A percentile compares a stretch with the other conserved stretches of the same genome.
Evolutionary conservation across 2,888 invertebrate species (phyloP).

Genomic region (Eupithecia exiguata): DNA sequence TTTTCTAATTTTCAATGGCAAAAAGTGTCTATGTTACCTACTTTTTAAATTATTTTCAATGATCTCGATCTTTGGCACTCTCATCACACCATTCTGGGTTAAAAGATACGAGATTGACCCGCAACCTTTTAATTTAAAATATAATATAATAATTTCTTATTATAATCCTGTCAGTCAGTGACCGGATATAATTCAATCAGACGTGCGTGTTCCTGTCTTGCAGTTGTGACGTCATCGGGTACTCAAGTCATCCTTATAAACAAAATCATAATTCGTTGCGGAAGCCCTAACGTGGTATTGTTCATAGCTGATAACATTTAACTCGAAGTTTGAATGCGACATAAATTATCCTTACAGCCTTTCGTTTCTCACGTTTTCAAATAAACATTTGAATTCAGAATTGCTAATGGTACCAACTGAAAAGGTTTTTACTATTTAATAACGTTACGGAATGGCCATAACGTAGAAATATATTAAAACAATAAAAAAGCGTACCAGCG

Average conservation of each 20-base stretch:
- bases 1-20: not conserved
- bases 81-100: not conserved
- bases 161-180: not conserved
- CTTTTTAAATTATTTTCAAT: not conserved
- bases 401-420: not conserved
- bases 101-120: not conserved
- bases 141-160: not conserved
- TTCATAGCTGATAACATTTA: constrained; percentile 17
- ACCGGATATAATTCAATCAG: constrained; percentile 50
- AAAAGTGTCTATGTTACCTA: not conserved
- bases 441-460: not conserved
- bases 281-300: constrained; percentile 29
- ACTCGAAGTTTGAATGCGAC: constrained; percentile 2
- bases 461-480: not conserved
- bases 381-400: constrained; percentile 4
- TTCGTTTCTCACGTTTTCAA: not conserved
- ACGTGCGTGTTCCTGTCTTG: constrained; percentile 45
- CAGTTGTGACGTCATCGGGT: constrained; percentile 27
- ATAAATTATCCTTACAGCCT: not conserved
- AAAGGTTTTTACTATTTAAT: not conserved
- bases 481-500: not conserved
- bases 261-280: constrained; percentile 37
- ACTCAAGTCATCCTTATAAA: constrained; percentile 39
- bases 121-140: not conserved
- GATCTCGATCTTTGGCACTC: no score